phyloP scores from a whole-genome alignment of 2,888 invertebrate species.

The Monopis laevigella region DNA sequence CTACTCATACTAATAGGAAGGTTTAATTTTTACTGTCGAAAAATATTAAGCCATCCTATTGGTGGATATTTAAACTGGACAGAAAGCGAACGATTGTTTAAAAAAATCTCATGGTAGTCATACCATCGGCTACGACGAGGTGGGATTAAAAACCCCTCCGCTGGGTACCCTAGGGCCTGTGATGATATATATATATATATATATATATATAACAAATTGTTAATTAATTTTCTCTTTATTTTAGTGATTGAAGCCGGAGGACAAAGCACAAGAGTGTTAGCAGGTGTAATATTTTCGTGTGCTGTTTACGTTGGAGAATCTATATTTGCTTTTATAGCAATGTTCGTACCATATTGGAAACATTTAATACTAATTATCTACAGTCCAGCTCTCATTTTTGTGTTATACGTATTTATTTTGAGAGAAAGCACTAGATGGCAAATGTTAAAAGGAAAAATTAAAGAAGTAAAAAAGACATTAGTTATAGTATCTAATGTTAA shows the following conservation, averaged over 20 bases:
- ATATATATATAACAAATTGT: background rate
- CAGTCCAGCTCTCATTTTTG: conserved; percentile 35
- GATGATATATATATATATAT: too few species aligned
- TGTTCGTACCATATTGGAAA: conserved; percentile 45
- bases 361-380: conserved; percentile 35
- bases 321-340: conserved; percentile 37
- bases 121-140: too few species aligned
- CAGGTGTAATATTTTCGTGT: conserved; percentile 44
- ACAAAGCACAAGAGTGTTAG: conserved; percentile 38
- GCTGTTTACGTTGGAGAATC: conserved; percentile 46
- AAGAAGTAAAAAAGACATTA: conserved; percentile 35
- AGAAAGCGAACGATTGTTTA: too few species aligned
- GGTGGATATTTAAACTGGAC: too few species aligned
- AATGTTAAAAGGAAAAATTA: conserved; percentile 36
- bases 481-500: conserved; percentile 34
- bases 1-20: too few species aligned
- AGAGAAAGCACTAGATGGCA: conserved; percentile 49
- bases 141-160: too few species aligned
- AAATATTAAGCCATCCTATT: too few species aligned
- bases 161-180: too few species aligned
- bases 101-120: too few species aligned
- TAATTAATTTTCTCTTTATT: conserved; percentile 21
- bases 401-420: conserved; percentile 31
- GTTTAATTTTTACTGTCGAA: too few species aligned
- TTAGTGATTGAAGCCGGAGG: conserved; percentile 50